These are phyloP conservation scores for Blera fallax DNA, from an alignment of 2,888 invertebrate species.

Conservation along the genomic window DNA sequence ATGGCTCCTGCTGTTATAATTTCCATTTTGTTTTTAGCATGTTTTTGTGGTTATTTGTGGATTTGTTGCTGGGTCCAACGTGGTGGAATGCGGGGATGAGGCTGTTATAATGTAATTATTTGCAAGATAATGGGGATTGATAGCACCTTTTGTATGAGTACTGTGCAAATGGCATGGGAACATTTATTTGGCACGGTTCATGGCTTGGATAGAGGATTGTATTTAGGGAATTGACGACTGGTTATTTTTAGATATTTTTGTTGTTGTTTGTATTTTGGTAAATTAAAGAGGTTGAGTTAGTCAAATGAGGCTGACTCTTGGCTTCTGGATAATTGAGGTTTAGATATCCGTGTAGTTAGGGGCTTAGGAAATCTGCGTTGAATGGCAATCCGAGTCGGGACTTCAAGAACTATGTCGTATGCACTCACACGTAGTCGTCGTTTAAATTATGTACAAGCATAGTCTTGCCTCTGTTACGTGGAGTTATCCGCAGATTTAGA, in stretches of 20 bases:
- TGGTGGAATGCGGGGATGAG: background rate
- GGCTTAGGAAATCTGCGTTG: too few species aligned
- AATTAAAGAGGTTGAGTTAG: background rate
- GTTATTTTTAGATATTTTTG: background rate
- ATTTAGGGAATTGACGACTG: background rate
- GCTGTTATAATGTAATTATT: slow-evolving; percentile 55
- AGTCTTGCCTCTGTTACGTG: too few species aligned
- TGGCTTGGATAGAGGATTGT: slow-evolving; percentile 1
- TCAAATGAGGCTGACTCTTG: background rate
- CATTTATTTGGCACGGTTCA: slow-evolving; percentile 11
- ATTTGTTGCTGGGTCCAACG: background rate
- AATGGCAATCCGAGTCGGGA: too few species aligned
- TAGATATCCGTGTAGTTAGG: too few species aligned
- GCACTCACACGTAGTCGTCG: too few species aligned
- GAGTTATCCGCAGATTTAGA: too few species aligned
- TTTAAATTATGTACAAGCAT: too few species aligned
- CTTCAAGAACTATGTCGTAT: too few species aligned
- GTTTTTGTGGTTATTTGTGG: slow-evolving; percentile 10
- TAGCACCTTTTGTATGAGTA: slow-evolving; percentile 21
- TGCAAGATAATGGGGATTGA: slow-evolving; percentile 56
- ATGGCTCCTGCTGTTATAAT: slow-evolving; percentile 25
- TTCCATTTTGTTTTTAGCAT: slow-evolving; percentile 32
- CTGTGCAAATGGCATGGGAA: slow-evolving; percentile 25
- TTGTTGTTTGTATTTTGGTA: background rate
- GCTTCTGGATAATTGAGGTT: background rate